Conservation (phyloP, 2,888 invertebrate species). For the Venustoraphidia nigricollis region DNA sequence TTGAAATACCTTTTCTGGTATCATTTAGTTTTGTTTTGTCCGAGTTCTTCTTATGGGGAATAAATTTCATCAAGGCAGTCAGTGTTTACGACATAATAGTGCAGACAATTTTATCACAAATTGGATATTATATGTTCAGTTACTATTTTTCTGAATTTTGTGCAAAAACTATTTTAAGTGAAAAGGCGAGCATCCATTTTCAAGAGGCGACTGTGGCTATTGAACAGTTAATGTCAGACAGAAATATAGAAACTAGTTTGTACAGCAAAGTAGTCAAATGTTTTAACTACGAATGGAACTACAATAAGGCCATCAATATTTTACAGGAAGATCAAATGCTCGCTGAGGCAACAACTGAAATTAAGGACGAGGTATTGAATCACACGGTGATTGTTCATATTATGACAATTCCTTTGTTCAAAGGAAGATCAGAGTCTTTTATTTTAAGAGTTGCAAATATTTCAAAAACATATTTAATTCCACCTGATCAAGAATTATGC, state of each 20-base stretch:
- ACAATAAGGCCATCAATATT: slow-evolving; percentile 26
- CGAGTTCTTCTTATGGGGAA: no score
- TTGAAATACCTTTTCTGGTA: no score
- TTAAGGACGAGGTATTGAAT: slow-evolving; percentile 9
- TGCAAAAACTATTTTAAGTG: slow-evolving; percentile 6
- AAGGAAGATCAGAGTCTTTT: slow-evolving; percentile 2
- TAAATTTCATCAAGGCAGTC: not conserved
- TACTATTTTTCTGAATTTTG: slow-evolving; percentile 9
- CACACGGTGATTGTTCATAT: slow-evolving; percentile 8
- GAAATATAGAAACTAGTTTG: slow-evolving; percentile 30
- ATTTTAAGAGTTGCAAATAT: slow-evolving; percentile 4
- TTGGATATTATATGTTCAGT: slow-evolving; percentile 10
- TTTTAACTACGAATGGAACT: slow-evolving; percentile 35
- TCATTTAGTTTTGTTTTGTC: no score
- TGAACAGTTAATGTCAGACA: slow-evolving; percentile 33
- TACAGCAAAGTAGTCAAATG: slow-evolving; percentile 31
- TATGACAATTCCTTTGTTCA: slow-evolving; percentile 9
- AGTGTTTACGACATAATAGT: slow-evolving; percentile 3
- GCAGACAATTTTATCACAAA: slow-evolving; percentile 1
- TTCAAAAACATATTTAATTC: slow-evolving; percentile 7
- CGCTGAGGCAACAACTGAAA: slow-evolving; percentile 8
- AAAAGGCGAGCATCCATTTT: slow-evolving; percentile 17
- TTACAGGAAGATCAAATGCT: slow-evolving; percentile 8
- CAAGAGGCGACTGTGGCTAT: slow-evolving; percentile 33
- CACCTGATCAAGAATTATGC: slow-evolving; percentile 5